phyloP scores from a whole-genome alignment of 1,140 invertebrate species.

The Spodoptera litura region DNA sequence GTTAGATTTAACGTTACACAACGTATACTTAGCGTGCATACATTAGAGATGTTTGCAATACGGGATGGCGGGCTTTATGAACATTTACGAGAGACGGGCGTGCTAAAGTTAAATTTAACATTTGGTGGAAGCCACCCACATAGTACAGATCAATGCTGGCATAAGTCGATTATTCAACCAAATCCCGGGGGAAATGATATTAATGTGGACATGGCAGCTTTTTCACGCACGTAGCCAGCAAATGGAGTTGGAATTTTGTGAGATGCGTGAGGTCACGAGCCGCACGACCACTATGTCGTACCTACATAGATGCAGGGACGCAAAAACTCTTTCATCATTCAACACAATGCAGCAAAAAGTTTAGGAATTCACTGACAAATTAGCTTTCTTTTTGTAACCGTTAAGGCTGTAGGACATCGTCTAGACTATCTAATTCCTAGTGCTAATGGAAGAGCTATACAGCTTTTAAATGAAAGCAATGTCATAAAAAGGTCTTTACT shows the following conservation, averaged over 20 bases:
- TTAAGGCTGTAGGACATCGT: too few relatives aligned
- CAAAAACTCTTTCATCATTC: slow-evolving; percentile 67
- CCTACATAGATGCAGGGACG: slow-evolving; percentile 61
- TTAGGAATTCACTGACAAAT: not conserved
- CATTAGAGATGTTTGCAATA: not conserved
- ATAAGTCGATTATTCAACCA: slow-evolving; percentile 49
- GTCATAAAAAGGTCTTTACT: too few relatives aligned
- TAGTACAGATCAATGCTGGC: slow-evolving; percentile 22
- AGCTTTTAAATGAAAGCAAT: too few relatives aligned
- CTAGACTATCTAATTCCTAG: too few relatives aligned
- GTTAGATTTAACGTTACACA: slow-evolving; percentile 25
- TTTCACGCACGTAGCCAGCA: slow-evolving; percentile 75
- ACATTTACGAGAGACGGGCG: slow-evolving; percentile 11
- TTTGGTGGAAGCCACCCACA: slow-evolving; percentile 11
- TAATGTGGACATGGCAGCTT: slow-evolving; percentile 58
- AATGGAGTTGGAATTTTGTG: slow-evolving; percentile 74
- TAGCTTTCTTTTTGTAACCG: too few relatives aligned
- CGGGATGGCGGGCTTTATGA: not conserved
- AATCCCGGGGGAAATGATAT: slow-evolving; percentile 61
- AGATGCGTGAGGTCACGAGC: slow-evolving; percentile 74
- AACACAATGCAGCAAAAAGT: slow-evolving; percentile 1
- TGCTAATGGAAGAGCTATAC: too few relatives aligned
- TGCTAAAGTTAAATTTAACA: slow-evolving; percentile 41
- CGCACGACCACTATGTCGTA: slow-evolving; percentile 56
- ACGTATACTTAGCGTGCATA: slow-evolving; percentile 8